Evolutionary conservation across 2,113 vertebrate species (phyloP).

Genomic region (Pseudorhombus dupliciocellatus): DNA sequence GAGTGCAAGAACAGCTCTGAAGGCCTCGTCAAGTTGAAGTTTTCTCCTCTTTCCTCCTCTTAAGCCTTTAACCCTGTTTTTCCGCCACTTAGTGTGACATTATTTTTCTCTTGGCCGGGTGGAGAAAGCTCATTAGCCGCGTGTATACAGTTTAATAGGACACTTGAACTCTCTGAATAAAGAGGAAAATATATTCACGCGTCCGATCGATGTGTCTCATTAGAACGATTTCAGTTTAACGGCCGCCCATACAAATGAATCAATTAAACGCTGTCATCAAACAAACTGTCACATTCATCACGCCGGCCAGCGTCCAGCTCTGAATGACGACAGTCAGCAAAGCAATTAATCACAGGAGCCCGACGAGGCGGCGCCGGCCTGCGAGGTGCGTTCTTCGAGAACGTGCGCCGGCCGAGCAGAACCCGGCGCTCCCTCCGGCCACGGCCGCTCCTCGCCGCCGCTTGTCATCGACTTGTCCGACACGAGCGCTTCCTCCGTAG

Average conservation of each 20-base stretch:
- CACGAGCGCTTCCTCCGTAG: conserved; percentile 27
- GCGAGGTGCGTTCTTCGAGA: conserved; percentile 31
- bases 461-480: conserved; percentile 58
- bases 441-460: neutral
- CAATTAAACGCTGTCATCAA: conserved; percentile 70
- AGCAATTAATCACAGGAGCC: conserved; percentile 62
- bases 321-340: conserved; percentile 54
- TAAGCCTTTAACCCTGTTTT: too few relatives aligned
- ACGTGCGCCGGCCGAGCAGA: too few relatives aligned
- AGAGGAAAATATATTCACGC: conserved; percentile 52
- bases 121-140: conserved; percentile 54
- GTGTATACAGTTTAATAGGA: conserved; percentile 49
- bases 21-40: too few relatives aligned
- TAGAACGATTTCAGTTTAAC: conserved; percentile 68
- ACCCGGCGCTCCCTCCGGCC: neutral
- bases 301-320: conserved; percentile 32
- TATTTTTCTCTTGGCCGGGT: conserved; percentile 20
- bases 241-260: conserved; percentile 62
- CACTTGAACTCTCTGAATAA: conserved; percentile 57
- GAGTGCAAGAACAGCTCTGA: too few relatives aligned
- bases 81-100: neutral
- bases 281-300: conserved; percentile 67
- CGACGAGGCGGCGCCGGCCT: conserved; percentile 33
- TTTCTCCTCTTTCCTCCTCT: too few relatives aligned
- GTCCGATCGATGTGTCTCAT: conserved; percentile 71